A percentile compares a stretch with the other conserved stretches of the same genome.
Evolutionary conservation across 2,888 invertebrate genomes (phyloP).

Genomic region (Drosophila infuscata): DNA sequence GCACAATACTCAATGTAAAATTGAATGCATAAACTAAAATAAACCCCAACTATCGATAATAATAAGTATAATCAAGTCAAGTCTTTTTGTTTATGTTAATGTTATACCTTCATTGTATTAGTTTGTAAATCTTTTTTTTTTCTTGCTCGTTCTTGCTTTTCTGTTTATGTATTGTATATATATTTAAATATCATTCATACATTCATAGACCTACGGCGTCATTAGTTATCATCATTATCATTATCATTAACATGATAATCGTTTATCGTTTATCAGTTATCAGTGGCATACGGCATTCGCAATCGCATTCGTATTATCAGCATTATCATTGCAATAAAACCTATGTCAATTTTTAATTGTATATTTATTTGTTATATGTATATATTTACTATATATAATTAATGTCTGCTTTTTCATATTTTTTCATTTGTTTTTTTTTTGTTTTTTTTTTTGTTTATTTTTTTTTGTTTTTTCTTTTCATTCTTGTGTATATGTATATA

Average conservation of each 20-base stretch:
- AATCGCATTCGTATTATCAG: constrained; percentile 54
- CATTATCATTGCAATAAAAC: constrained; percentile 74
- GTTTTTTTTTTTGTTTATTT: constrained; percentile 11
- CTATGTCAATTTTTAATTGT: constrained; percentile 73
- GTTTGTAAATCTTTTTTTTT: constrained; percentile 67
- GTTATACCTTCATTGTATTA: constrained; percentile 67
- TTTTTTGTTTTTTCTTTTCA: constrained; percentile 33
- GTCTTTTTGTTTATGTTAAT: constrained; percentile 79
- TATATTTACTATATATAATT: constrained; percentile 66
- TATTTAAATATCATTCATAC: constrained; percentile 48
- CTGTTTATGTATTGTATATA: constrained; percentile 49
- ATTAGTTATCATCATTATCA: constrained; percentile 48
- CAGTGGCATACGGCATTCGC: constrained; percentile 45
- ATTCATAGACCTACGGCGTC: constrained; percentile 46
- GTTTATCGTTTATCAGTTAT: constrained; percentile 53
- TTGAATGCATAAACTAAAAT: constrained; percentile 36
- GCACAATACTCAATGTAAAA: constrained; percentile 33
- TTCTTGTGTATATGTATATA: constrained; percentile 64
- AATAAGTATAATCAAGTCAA: constrained; percentile 73
- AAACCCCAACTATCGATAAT: constrained; percentile 55
- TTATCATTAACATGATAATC: constrained; percentile 39
- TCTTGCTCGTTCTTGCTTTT: constrained; percentile 32
- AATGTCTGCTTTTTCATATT: constrained; percentile 43
- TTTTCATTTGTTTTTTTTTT: constrained; percentile 10
- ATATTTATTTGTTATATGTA: constrained; percentile 76